Conservation (phyloP, 2,797 vertebrate genomes). For the Coregonus suidteri region DNA sequence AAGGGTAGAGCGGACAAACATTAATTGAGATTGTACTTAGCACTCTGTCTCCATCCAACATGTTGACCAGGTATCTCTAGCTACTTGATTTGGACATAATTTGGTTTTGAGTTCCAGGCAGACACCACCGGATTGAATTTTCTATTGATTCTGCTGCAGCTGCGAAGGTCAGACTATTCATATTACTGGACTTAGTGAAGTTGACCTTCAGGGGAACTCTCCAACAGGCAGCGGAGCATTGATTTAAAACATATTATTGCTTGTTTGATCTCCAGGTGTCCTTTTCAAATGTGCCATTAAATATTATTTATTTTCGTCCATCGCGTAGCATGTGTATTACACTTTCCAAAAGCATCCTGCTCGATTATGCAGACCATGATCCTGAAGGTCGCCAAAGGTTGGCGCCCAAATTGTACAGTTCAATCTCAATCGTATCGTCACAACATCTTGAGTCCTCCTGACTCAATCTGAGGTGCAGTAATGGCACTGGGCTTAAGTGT, state of each 20-base stretch:
- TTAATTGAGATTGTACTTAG: constrained; percentile 41
- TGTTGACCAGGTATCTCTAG: constrained; percentile 40
- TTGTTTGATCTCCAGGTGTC: neutral
- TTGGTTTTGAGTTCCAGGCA: constrained; percentile 51
- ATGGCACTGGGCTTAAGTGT: constrained; percentile 1
- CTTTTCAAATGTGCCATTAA: neutral
- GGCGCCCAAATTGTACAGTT: neutral
- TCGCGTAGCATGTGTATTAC: neutral
- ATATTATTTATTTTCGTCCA: neutral
- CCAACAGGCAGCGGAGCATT: neutral
- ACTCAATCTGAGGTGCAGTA: neutral
- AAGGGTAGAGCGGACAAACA: too few species aligned
- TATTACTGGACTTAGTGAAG: constrained; percentile 48
- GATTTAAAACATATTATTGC: constrained; percentile 4
- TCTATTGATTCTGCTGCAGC: constrained; percentile 59
- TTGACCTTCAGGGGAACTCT: constrained; percentile 63
- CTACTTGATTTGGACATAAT: constrained; percentile 51
- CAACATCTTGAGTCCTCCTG: neutral
- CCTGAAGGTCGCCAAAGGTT: neutral
- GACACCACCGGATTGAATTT: constrained; percentile 66
- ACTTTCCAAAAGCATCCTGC: neutral
- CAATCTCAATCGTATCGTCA: neutral
- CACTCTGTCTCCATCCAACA: constrained; percentile 36
- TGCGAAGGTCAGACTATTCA: constrained; percentile 62
- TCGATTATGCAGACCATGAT: neutral